Percentiles rank a stretch among this genome's conserved stretches.
phyloP scores from a whole-genome alignment of 2,797 vertebrate genomes.

The Coilia nasus region DNA sequence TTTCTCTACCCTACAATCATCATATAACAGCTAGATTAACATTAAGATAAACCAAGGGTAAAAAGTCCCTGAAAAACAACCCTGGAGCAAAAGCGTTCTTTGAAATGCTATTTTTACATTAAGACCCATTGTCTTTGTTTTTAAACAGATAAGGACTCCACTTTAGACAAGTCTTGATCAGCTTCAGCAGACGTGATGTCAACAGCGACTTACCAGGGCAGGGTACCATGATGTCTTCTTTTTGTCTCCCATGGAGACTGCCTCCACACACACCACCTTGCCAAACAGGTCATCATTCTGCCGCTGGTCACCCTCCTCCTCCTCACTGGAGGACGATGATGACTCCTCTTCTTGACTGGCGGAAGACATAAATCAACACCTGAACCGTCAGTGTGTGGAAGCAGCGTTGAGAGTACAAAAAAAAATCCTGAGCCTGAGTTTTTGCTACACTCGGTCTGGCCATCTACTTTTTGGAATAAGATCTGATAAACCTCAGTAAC shows the following conservation, averaged over 20 bases:
- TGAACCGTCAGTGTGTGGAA: too few species aligned
- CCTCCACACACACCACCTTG: constrained; percentile 81
- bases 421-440: too few species aligned
- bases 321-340: constrained; percentile 81
- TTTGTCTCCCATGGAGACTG: constrained; percentile 67
- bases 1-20: too few species aligned
- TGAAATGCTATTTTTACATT: neutral
- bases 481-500: too few species aligned
- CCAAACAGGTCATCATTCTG: constrained; percentile 80
- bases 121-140: too few species aligned
- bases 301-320: constrained; percentile 77
- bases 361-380: neutral
- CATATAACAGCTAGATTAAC: too few species aligned
- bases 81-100: neutral
- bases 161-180: neutral
- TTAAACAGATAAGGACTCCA: neutral
- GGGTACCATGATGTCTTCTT: constrained; percentile 80
- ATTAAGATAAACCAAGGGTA: too few species aligned
- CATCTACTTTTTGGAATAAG: too few species aligned
- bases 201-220: constrained; percentile 74
- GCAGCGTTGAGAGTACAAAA: too few species aligned
- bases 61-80: neutral
- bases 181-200: neutral
- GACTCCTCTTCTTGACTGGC: constrained; percentile 79
- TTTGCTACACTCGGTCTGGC: too few species aligned